phyloP scores from a whole-genome alignment of 2,888 invertebrate species.

The Limenitis arthemis region DNA sequence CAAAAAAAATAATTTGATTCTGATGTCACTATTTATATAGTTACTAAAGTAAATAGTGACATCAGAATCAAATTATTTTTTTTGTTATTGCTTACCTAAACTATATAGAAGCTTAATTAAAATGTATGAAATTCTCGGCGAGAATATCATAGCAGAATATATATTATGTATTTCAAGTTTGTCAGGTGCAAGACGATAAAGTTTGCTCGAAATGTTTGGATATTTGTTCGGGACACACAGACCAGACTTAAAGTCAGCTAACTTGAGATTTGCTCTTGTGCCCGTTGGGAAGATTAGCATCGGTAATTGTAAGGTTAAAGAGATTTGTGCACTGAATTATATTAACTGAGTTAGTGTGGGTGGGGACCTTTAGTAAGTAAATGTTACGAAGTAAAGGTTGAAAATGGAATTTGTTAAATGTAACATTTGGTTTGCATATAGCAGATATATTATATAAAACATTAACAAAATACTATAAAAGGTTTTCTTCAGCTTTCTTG shows the following conservation, averaged over 20 bases:
- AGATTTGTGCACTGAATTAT: slow-evolving; percentile 4
- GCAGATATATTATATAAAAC: no score
- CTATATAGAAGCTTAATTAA: not conserved
- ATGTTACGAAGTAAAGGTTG: not conserved
- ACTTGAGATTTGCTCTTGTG: slow-evolving; percentile 39
- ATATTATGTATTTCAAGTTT: slow-evolving; percentile 34
- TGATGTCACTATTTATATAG: no score
- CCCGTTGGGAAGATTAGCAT: slow-evolving; percentile 48
- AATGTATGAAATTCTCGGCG: slow-evolving; percentile 6
- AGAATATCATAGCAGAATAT: slow-evolving; percentile 29
- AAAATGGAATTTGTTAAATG: not conserved
- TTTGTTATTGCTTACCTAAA: no score
- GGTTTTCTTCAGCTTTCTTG: no score
- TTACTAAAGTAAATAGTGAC: no score
- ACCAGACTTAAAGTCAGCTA: slow-evolving; percentile 46
- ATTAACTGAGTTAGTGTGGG: not conserved
- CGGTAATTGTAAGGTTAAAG: slow-evolving; percentile 28
- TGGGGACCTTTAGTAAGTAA: not conserved
- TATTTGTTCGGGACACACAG: slow-evolving; percentile 44
- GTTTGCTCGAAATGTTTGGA: slow-evolving; percentile 40
- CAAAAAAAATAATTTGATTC: no score
- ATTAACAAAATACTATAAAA: no score
- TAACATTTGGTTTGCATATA: no score
- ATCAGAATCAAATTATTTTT: no score
- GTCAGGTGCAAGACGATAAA: slow-evolving; percentile 44